A percentile compares a stretch with the other conserved stretches of the same genome.
phyloP scores from a whole-genome alignment of 2,888 invertebrate genomes.

The Platypus cylindrus region DNA sequence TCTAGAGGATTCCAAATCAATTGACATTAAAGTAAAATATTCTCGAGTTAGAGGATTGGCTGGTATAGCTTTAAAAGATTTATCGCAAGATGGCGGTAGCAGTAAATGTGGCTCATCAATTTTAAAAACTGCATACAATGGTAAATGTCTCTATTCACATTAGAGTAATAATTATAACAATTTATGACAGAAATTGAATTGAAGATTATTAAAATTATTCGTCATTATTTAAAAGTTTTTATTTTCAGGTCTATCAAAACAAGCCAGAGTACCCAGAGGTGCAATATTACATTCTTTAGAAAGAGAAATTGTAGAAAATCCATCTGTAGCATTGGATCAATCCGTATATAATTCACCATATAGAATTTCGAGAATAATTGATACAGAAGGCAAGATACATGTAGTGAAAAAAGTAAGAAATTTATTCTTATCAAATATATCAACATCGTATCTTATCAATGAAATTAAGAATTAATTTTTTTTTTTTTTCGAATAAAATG shows the following conservation, averaged over 20 bases:
- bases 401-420: constrained; percentile 52
- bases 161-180: background rate
- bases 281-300: constrained; percentile 51
- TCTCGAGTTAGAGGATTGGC: constrained; percentile 56
- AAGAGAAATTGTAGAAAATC: constrained; percentile 45
- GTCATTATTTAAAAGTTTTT: too few species aligned
- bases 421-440: too few species aligned
- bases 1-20: constrained; percentile 60
- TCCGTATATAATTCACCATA: constrained; percentile 57
- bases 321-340: constrained; percentile 39
- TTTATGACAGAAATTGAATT: too few species aligned
- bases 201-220: too few species aligned
- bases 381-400: constrained; percentile 59
- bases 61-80: constrained; percentile 53
- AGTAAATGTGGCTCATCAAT: constrained; percentile 44
- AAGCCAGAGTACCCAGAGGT: constrained; percentile 50
- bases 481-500: too few species aligned
- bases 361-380: constrained; percentile 59
- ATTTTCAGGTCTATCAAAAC: constrained; percentile 39
- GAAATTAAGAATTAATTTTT: too few species aligned
- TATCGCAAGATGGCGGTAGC: constrained; percentile 35
- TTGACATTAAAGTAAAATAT: constrained; percentile 67
- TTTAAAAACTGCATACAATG: constrained; percentile 37
- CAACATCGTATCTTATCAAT: too few species aligned
- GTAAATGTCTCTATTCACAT: constrained; percentile 3